A percentile compares a stretch with the other conserved stretches of the same genome.
These are phyloP conservation scores for Rhea pennata DNA, from an alignment of 2,113 vertebrate genomes.

Conservation along the genomic window DNA sequence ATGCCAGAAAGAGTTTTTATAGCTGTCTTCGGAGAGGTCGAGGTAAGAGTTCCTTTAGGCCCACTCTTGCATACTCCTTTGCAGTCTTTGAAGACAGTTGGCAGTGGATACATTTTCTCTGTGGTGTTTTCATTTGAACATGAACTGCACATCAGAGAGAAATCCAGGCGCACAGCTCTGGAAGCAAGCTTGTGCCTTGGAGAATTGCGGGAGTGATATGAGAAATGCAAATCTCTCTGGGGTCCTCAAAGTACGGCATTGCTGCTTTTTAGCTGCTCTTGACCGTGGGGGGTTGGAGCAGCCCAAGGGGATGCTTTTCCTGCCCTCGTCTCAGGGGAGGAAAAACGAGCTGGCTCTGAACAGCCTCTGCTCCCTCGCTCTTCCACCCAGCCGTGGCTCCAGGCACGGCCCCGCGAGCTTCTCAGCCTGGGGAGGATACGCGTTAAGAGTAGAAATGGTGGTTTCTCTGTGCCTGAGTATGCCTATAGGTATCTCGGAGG, in stretches of 20 bases:
- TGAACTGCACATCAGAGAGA: neutral
- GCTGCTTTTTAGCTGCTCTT: neutral
- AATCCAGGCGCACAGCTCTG: neutral
- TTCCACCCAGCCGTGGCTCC: neutral
- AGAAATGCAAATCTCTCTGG: neutral
- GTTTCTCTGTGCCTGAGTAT: neutral
- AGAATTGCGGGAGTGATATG: neutral
- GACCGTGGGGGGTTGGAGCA: neutral
- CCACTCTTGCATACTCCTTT: neutral
- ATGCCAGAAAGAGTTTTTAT: neutral
- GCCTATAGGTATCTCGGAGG: conserved; percentile 9
- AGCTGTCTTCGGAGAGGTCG: neutral
- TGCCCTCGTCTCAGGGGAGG: neutral
- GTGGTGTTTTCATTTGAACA: neutral
- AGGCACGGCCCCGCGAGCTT: rapidly evolving
- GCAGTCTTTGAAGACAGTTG: neutral
- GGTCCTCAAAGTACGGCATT: neutral
- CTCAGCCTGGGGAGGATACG: neutral
- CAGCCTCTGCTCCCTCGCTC: rapidly evolving
- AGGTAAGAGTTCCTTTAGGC: neutral
- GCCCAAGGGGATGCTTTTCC: neutral
- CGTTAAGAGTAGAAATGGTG: neutral
- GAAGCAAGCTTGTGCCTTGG: neutral
- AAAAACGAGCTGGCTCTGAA: neutral
- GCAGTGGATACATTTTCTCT: neutral